Conservation (phyloP, 2,113 vertebrate genomes). For the Tachysurus fulvidraco region DNA sequence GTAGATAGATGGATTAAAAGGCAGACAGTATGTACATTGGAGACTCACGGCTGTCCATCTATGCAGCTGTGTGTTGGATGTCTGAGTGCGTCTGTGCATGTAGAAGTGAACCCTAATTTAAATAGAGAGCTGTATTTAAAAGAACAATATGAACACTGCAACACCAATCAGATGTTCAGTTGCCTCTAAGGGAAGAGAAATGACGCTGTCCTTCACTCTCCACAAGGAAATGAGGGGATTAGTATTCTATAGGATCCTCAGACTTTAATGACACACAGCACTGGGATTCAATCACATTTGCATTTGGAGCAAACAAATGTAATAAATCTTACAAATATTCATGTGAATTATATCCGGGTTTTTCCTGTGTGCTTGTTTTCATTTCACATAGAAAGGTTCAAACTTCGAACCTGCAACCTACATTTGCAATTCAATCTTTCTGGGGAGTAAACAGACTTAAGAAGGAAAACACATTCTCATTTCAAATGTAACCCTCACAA, state of each 20-base stretch:
- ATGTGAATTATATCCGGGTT: neutral
- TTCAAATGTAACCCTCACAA: neutral
- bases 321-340: neutral
- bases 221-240: neutral
- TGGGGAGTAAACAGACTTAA: neutral
- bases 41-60: no score
- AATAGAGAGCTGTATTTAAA: neutral
- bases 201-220: neutral
- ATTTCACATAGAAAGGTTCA: neutral
- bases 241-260: neutral
- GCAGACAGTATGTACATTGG: no score
- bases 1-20: neutral
- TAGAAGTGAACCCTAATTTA: neutral
- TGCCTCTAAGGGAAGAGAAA: neutral
- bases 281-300: constrained; percentile 1
- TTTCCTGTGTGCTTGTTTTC: neutral
- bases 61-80: no score
- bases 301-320: neutral
- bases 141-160: neutral
- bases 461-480: neutral
- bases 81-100: neutral
- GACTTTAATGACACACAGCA: neutral
- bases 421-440: constrained; percentile 27
- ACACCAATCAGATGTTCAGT: constrained; percentile 1
- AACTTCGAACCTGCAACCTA: neutral